A percentile compares a stretch with the other conserved stretches of the same genome.
Conservation (phyloP, 2,888 invertebrate species). For the Crepidodera aurea region DNA sequence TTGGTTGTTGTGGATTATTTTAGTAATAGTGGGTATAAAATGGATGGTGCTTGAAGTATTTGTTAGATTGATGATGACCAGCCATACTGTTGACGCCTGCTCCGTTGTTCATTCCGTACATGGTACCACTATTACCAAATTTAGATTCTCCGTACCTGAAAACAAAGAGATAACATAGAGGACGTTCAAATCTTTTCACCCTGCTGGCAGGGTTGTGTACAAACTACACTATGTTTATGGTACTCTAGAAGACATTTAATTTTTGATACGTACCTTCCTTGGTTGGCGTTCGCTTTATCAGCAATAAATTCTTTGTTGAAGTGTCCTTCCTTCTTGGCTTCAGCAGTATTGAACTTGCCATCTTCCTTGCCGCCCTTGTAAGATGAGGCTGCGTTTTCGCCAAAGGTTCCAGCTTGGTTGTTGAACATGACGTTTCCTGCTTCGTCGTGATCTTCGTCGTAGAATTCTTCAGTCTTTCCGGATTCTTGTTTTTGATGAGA, state of each 20-base stretch:
- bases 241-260: too few relatives aligned
- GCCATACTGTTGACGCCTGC: constrained; percentile 68
- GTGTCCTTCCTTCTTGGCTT: constrained; percentile 68
- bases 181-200: too few relatives aligned
- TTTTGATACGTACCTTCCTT: constrained; percentile 65
- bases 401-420: constrained; percentile 67
- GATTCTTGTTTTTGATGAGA: constrained; percentile 74
- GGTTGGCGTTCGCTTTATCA: constrained; percentile 68
- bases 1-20: neutral
- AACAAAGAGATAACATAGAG: neutral
- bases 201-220: too few relatives aligned
- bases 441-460: constrained; percentile 72
- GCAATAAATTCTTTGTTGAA: constrained; percentile 65
- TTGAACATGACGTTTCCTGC: constrained; percentile 68
- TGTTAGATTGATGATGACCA: constrained; percentile 68
- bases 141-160: constrained; percentile 67
- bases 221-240: too few relatives aligned
- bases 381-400: constrained; percentile 64
- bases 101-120: constrained; percentile 68
- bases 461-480: constrained; percentile 71
- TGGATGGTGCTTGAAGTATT: constrained; percentile 66
- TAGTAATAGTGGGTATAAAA: constrained; percentile 53
- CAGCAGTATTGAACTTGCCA: constrained; percentile 65
- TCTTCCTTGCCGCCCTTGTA: constrained; percentile 70
- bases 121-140: constrained; percentile 66